phyloP scores from a whole-genome alignment of 2,797 vertebrate species.

The Smutsia gigantea region DNA sequence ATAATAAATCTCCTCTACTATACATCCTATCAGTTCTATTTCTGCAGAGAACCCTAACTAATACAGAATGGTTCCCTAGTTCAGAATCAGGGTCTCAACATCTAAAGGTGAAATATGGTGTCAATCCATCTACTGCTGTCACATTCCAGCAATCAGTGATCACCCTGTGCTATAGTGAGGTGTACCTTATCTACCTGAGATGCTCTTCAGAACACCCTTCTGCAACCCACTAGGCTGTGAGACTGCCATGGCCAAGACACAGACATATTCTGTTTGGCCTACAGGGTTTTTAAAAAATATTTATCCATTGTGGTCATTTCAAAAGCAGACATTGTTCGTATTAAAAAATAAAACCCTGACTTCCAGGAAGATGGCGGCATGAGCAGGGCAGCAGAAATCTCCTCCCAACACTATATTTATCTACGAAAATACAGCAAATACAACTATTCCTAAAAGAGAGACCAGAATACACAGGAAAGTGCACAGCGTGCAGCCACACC shows the following conservation, averaged over 20 bases:
- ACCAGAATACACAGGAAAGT: no score
- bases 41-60: background rate
- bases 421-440: no score
- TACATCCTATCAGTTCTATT: background rate
- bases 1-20: background rate
- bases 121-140: background rate
- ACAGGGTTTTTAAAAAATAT: background rate
- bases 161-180: background rate
- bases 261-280: background rate
- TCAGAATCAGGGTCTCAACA: background rate
- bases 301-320: background rate
- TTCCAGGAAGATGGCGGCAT: no score
- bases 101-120: background rate
- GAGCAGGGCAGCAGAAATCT: no score
- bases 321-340: constrained; percentile 12
- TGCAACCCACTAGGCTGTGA: background rate
- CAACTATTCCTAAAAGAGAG: no score
- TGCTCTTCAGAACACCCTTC: background rate
- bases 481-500: no score
- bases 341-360: background rate
- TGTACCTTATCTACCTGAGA: background rate
- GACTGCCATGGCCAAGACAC: background rate
- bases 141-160: background rate
- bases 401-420: no score
- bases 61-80: background rate